phyloP scores from a whole-genome alignment of 2,888 invertebrate species.

The Diaprepes abbreviatus region DNA sequence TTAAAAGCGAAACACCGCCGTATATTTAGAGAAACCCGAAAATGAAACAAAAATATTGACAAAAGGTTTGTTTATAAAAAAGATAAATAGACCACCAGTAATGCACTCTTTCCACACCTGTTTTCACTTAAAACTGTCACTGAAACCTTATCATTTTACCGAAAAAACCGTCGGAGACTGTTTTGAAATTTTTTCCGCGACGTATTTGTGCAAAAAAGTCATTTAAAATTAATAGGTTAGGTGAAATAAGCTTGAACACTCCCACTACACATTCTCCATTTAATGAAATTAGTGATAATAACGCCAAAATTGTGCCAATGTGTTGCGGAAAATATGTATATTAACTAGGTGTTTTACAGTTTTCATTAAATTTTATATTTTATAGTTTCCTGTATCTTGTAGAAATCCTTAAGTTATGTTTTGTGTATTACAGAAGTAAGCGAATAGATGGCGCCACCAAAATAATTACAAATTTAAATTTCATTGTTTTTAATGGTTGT shows the following conservation, averaged over 20 bases:
- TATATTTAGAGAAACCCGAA: slow-evolving; percentile 7
- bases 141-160: slow-evolving; percentile 18
- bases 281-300: slow-evolving; percentile 46
- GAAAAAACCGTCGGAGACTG: slow-evolving; percentile 12
- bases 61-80: slow-evolving; percentile 51
- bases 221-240: slow-evolving; percentile 60
- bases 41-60: slow-evolving; percentile 47
- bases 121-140: slow-evolving; percentile 24
- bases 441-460: too few species aligned
- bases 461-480: too few species aligned
- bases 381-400: neutral
- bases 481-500: too few species aligned
- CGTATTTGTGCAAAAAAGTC: slow-evolving; percentile 51
- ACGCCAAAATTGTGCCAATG: slow-evolving; percentile 38
- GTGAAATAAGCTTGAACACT: slow-evolving; percentile 60
- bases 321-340: neutral
- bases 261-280: slow-evolving; percentile 60
- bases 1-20: neutral
- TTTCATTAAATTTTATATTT: neutral
- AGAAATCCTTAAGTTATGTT: neutral
- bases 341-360: neutral
- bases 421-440: too few species aligned
- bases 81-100: slow-evolving; percentile 30
- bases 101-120: neutral
- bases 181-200: slow-evolving; percentile 43